Evolutionary conservation across 1,140 invertebrate genomes (phyloP).

Genomic region (Forficula auricularia): DNA sequence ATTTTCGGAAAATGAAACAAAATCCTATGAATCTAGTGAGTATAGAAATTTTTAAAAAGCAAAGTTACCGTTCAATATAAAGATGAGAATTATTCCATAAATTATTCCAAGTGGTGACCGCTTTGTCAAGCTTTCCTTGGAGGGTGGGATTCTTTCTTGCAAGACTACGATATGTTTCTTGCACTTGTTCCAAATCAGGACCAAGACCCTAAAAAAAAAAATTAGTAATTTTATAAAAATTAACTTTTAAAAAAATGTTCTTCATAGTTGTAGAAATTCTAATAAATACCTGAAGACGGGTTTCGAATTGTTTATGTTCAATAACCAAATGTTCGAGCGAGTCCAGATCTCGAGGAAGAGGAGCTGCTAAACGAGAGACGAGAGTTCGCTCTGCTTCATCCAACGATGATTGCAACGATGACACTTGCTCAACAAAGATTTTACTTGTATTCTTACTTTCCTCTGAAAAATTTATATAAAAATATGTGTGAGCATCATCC

Average conservation of each 20-base stretch:
- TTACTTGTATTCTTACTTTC: conserved; percentile 74
- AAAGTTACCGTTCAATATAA: conserved; percentile 70
- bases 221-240: conserved; percentile 6
- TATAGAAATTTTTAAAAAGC: too few species aligned
- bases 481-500: conserved; percentile 2
- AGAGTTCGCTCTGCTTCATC: conserved; percentile 72
- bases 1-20: too few species aligned
- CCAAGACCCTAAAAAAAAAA: conserved; percentile 37
- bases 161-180: conserved; percentile 63
- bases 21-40: too few species aligned
- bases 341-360: conserved; percentile 68
- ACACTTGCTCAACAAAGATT: conserved; percentile 68
- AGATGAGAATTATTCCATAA: conserved; percentile 69
- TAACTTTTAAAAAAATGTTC: too few species aligned
- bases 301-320: conserved; percentile 78
- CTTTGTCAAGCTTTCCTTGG: conserved; percentile 71
- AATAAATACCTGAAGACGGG: conserved; percentile 31
- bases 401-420: conserved; percentile 58
- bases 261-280: too few species aligned
- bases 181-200: conserved; percentile 61
- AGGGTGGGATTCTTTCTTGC: conserved; percentile 74
- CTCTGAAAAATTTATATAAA: conserved; percentile 31
- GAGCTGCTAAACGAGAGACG: conserved; percentile 57
- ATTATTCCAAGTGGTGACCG: conserved; percentile 81
- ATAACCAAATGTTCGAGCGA: conserved; percentile 68